Evolutionary conservation across 2,113 vertebrate genomes (phyloP), one percentile per base, ranked within the genome.

Genomic region (Haplochromis vanheusdeni): DNA sequence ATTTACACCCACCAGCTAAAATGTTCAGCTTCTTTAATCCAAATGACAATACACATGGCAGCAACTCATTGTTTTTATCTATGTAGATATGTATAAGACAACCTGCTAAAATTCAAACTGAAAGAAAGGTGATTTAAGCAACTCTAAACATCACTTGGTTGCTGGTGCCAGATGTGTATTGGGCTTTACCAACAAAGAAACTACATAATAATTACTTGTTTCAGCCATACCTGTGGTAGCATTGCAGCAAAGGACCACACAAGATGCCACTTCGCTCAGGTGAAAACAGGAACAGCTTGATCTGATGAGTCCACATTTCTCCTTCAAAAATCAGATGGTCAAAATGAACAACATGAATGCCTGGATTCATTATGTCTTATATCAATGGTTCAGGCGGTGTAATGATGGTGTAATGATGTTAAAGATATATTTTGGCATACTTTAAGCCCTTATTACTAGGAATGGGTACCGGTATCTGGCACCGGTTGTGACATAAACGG

Each of bases 141-240:
- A 70, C 65, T 70, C 21, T 70, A 23, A 70, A 40, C 35, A 23
- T 70, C n/a, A 21, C 35, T 40, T 70, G 35, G 62, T 70, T 23
- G 35, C 5, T 70, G 35, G 62, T 68, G 35, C 11, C 62, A 40
- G 19, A 68, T 68, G 35, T 21, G 19, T 8, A 68, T 1, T 73
- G 37, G 12, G 12, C 10, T 70, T 70, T 42, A 42, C 13, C n/a
- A 23, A 16, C 65, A 42, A 42, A 73, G 65, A 0, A 45, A 45
- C 21, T 73, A 65, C 37, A 3, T 0, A 70, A 42, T 26, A 45
- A 73, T 26, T 14, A 26, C 8, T 0, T 23, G 13, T 28, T 45
- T 6, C 21, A 45, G 5, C 37, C 21, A 45, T 45, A 26, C 40
- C 68, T 45, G 68, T 23, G 35, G 37, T 21, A 23, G n/a, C 13